Percentiles rank a stretch among this genome's conserved stretches.
phyloP scores from a whole-genome alignment of 2,113 vertebrate species.

The Acrocephalus kingi region DNA sequence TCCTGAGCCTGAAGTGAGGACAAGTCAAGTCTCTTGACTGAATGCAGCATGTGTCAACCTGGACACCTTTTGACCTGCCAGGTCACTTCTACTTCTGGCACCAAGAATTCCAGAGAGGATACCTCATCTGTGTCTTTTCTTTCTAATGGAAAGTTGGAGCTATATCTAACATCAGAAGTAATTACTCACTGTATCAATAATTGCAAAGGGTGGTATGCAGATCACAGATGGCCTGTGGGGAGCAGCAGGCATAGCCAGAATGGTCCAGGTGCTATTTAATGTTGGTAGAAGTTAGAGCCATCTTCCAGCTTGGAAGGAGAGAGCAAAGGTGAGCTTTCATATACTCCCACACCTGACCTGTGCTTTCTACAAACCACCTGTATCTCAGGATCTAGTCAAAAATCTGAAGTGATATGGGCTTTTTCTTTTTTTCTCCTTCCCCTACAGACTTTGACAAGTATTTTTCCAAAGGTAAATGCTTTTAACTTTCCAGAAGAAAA shows the following conservation, averaged over 20 bases:
- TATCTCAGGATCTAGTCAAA: constrained; percentile 1
- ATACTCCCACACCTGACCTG: background rate
- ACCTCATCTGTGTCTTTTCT: background rate
- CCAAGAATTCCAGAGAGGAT: constrained; percentile 20
- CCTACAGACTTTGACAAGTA: background rate
- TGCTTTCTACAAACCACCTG: constrained; percentile 23
- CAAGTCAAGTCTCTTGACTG: background rate
- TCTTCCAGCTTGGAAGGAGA: background rate
- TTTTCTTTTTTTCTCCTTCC: background rate
- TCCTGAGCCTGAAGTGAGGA: constrained; percentile 21
- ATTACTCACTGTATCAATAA: constrained; percentile 29
- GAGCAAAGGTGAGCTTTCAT: constrained; percentile 27
- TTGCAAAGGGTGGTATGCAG: background rate
- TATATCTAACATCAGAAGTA: constrained; percentile 34
- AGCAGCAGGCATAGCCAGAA: constrained; percentile 34
- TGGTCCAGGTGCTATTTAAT: constrained; percentile 37
- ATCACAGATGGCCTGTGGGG: constrained; percentile 32
- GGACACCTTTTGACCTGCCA: background rate
- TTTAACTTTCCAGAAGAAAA: background rate
- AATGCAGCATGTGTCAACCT: constrained; percentile 19
- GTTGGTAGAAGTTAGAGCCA: constrained; percentile 4
- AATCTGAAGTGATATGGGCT: background rate
- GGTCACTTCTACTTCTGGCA: constrained; percentile 36
- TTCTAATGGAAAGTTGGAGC: constrained; percentile 2
- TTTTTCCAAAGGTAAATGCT: background rate